These are phyloP conservation scores for Saccostrea cuccullata DNA, from an alignment of 1,140 invertebrate genomes.

Conservation along the genomic window DNA sequence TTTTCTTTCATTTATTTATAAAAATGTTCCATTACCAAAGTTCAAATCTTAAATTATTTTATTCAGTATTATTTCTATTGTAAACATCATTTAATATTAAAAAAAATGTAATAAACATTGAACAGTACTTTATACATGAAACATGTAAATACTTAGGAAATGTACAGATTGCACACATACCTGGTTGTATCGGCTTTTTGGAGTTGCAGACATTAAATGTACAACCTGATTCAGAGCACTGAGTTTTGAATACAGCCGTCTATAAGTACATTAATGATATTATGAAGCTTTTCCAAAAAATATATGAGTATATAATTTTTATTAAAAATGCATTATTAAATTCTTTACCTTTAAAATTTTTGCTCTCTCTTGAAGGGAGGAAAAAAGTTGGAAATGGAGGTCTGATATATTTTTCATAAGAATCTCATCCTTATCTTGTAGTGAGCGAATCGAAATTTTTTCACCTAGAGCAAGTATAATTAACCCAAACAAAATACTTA, in stretches of 20 bases:
- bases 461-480: background rate
- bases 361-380: constrained; percentile 1
- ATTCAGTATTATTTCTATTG: too few relatives aligned
- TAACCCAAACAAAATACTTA: background rate
- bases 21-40: too few relatives aligned
- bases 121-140: too few relatives aligned
- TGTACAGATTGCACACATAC: too few relatives aligned
- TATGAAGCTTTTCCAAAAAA: background rate
- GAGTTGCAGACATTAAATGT: constrained; percentile 13
- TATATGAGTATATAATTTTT: background rate
- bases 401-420: constrained; percentile 11
- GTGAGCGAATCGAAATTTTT: background rate
- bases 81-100: too few relatives aligned
- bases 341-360: constrained; percentile 12
- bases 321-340: too few relatives aligned
- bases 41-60: too few relatives aligned
- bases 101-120: too few relatives aligned
- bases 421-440: background rate
- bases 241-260: background rate
- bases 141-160: too few relatives aligned
- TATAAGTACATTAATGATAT: background rate
- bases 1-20: too few relatives aligned
- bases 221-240: constrained; percentile 5
- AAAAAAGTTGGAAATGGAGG: constrained; percentile 13
- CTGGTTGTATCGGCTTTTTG: background rate